Evolutionary conservation across 2,113 vertebrate genomes (phyloP).

Genomic region (Thinocorus orbignyianus): DNA sequence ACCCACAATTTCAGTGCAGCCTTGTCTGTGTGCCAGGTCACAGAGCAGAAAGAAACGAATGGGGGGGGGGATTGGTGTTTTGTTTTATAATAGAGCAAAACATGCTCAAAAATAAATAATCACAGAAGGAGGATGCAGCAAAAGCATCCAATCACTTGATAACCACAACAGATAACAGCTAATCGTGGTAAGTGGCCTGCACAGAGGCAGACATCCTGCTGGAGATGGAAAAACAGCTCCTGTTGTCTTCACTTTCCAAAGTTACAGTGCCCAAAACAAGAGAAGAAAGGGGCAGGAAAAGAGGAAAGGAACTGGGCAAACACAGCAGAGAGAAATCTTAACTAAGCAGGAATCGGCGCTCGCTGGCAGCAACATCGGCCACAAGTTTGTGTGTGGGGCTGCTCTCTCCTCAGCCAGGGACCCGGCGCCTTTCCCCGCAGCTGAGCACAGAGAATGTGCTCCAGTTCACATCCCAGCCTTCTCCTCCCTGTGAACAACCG

Average conservation of each 20-base stretch:
- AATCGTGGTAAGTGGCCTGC: neutral
- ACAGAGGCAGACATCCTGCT: neutral
- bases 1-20: neutral
- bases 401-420: neutral
- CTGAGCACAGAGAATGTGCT: rapidly evolving
- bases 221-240: neutral
- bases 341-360: neutral
- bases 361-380: neutral
- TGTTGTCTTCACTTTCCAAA: neutral
- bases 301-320: neutral
- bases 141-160: neutral
- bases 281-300: neutral
- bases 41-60: neutral
- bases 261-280: neutral
- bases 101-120: neutral
- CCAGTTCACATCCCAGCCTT: neutral
- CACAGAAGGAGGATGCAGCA: rapidly evolving
- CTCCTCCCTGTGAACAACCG: neutral
- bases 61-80: neutral
- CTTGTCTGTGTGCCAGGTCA: neutral
- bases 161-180: too few relatives aligned
- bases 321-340: neutral
- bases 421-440: neutral
- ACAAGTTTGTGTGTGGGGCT: neutral
- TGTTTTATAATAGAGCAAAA: neutral